phyloP scores from a whole-genome alignment of 1,140 invertebrate species.

The Leptonema lineaticorne region DNA sequence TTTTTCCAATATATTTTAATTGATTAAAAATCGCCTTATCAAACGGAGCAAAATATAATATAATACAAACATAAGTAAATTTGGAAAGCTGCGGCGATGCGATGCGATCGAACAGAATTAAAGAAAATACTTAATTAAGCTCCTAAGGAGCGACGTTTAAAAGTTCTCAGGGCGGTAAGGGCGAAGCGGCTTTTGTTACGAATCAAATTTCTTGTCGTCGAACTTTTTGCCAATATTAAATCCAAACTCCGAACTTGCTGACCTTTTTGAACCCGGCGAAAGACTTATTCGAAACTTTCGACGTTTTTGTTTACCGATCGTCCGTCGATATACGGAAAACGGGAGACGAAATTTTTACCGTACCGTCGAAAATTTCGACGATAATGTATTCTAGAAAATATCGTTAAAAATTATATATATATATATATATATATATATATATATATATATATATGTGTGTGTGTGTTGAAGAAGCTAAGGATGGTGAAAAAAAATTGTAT shows the following conservation, averaged over 20 bases:
- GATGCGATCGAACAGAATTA: neutral
- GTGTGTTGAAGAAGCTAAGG: no score
- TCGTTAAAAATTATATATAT: neutral
- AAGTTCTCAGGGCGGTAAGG: no score
- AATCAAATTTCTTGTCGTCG: constrained; percentile 14
- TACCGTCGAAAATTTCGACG: neutral
- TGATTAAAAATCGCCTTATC: no score
- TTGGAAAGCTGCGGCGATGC: no score
- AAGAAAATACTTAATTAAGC: constrained; percentile 4
- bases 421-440: neutral
- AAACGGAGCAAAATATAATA: no score
- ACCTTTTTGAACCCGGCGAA: constrained; percentile 13
- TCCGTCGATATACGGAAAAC: neutral
- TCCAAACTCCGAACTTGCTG: constrained; percentile 14
- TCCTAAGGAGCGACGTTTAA: no score
- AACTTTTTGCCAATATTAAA: constrained; percentile 14
- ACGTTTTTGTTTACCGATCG: neutral
- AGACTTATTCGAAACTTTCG: constrained; percentile 8
- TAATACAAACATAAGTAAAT: no score
- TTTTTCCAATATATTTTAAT: no score
- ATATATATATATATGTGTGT: neutral
- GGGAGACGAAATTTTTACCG: neutral
- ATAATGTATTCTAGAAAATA: no score
- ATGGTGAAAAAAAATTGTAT: no score
- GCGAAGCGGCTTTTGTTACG: neutral